Base-by-base conservation (phyloP, 92 coral and sea anemone genomes). In the Umimayanthus kanabou region DNA sequence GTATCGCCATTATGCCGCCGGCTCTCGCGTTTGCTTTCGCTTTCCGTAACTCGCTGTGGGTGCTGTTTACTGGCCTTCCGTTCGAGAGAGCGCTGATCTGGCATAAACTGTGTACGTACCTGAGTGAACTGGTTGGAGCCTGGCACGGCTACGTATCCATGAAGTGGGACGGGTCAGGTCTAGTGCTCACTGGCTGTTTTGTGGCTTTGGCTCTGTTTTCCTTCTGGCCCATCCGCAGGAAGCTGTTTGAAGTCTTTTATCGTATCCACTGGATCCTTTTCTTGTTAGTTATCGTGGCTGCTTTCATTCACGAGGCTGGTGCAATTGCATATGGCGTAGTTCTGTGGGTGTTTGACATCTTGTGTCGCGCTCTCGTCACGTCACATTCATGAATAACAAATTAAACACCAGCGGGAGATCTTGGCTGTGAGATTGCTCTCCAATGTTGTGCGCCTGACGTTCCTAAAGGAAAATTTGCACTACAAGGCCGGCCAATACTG, bases 401-500 rank as follows among this genome's bases (percentile, higher is more conserved):
- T n/a, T n/a, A n/a, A n/a, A n/a, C 88, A 87, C 30, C 91, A 78
- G 26, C 91, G 93, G 4, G 79, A 87, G 6, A 91, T 91, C 43
- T 80, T 93, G 29, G 96, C 96, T 29, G 96, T 93, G 29, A 86
- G 96, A 75, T 76, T 93, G 16, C 96, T 94, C 10, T 91, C 96
- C 9, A 89, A 93, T 66, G 94, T 93, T 23, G 90, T 93, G 18
- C 92, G 96, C 47, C 85, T 93, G 78, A 93, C 96, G 39, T 93
- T 93, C 76, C 90, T 87, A 1, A 91, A 93, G 84, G 90, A 82
- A 39, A 87, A 92, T 79, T 95, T 95, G 88, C 71, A 92, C 29
- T 95, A 93, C 94, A 95, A 93, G 75, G 82, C 98, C 1, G 96
- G 98, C 8, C 96, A 93, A 37, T 95, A 95, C 79, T 94, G 93